Base-by-base conservation (phyloP, 1,140 invertebrate species). In the Nebria ingens region DNA sequence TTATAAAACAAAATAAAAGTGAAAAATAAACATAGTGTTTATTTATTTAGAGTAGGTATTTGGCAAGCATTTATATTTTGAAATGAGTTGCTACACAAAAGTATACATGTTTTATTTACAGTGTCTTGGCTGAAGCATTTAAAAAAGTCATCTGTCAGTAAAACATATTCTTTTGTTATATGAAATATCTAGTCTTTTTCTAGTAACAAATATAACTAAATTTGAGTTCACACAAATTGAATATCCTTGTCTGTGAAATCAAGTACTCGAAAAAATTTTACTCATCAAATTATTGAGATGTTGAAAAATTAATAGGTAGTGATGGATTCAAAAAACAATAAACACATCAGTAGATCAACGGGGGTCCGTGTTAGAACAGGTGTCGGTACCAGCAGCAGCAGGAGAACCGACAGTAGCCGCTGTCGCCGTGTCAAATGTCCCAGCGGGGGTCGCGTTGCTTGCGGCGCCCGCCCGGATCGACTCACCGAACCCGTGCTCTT, bases 401-500 rank as follows among this genome's bases (percentile, higher is more conserved):
- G 54, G 55, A 23, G 61, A 62, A 62, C 58, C 58, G 56, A 62
- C 61, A 62, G 61, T 52, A 52, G 52, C 38, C 57, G 21, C 53
- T 57, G 56, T 42, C 20, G 23, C 22, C 54, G 55, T 59, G 58
- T 61, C 53, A 62, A 62, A 60, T 57, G 59, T 60, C 59, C 57
- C 53, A 62, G 57, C 55, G 61, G 63, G 59, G 56, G 49, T 52
- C 53, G 54, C 52, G 56, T 55, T 52, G 51, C 57, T 55, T 56
- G 59, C 58, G 57, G 58, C 57, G 56, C 52, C 38, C 58, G 38
- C 53, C n/a, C n/a, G n/a, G n/a, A n/a, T n/a, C n/a, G n/a, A n/a
- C n/a, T n/a, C n/a, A n/a, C n/a, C n/a, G n/a, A n/a, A n/a, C n/a
- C n/a, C n/a, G n/a, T n/a, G n/a, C n/a, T n/a, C n/a, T n/a, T n/a